Percentiles rank a stretch among this genome's conserved stretches.
Conservation (phyloP, 1,140 invertebrate genomes). For the Drosophila parvula region DNA sequence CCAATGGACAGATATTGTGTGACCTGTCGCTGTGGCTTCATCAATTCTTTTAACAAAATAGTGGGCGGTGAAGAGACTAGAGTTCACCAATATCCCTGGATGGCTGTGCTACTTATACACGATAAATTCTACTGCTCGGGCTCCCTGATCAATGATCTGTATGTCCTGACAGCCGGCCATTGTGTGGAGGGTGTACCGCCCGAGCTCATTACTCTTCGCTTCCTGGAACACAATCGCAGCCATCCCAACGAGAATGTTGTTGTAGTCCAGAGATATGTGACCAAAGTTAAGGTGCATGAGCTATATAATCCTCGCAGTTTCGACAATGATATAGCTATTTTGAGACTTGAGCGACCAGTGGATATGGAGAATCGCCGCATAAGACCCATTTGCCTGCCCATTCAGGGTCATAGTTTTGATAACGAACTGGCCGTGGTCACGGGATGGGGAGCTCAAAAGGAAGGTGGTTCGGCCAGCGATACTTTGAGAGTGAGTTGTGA, state of each 20-base stretch:
- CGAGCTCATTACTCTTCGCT: constrained; percentile 86
- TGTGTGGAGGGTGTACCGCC: constrained; percentile 85
- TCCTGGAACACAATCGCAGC: constrained; percentile 88
- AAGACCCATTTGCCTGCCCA: constrained; percentile 90
- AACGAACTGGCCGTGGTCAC: constrained; percentile 85
- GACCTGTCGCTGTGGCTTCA: constrained; percentile 88
- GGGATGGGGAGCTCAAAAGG: constrained; percentile 89
- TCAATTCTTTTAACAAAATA: constrained; percentile 87
- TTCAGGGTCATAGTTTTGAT: constrained; percentile 86
- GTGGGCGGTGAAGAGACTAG: constrained; percentile 89
- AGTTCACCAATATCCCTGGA: constrained; percentile 90
- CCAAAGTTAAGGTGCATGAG: constrained; percentile 86
- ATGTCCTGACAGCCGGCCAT: constrained; percentile 73
- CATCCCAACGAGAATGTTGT: constrained; percentile 34
- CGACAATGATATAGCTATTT: constrained; percentile 92
- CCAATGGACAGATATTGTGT: constrained; percentile 51
- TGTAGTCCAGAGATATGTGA: constrained; percentile 44
- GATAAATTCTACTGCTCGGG: constrained; percentile 91
- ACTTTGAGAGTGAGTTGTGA: constrained; percentile 64
- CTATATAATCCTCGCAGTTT: constrained; percentile 89
- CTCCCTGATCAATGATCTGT: constrained; percentile 87
- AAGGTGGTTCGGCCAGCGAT: constrained; percentile 86
- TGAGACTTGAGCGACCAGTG: constrained; percentile 88
- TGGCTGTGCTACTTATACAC: constrained; percentile 88
- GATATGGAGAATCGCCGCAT: constrained; percentile 85